phyloP scores from a whole-genome alignment of 2,888 invertebrate species.

The Caenorhabditis sp. region DNA sequence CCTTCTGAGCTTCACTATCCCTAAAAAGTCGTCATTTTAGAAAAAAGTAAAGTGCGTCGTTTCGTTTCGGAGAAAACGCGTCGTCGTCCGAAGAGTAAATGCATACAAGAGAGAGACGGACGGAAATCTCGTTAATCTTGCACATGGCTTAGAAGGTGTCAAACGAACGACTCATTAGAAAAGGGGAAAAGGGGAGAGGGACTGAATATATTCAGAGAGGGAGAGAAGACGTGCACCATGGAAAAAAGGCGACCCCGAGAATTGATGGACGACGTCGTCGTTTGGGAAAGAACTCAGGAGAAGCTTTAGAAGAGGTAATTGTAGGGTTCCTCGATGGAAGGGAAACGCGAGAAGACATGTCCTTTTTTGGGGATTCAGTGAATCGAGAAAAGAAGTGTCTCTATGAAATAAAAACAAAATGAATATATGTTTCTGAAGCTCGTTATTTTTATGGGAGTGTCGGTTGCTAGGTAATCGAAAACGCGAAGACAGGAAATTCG shows the following conservation, averaged over 20 bases:
- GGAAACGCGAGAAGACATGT: constrained; percentile 40
- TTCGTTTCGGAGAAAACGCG: constrained; percentile 20
- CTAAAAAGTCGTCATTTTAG: constrained; percentile 38
- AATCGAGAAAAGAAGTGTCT: constrained; percentile 10
- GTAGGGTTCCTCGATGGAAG: constrained; percentile 31
- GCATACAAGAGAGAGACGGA: constrained; percentile 10
- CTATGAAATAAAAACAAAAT: constrained; percentile 17
- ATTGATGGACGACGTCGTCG: constrained; percentile 45
- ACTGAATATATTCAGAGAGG: constrained; percentile 10
- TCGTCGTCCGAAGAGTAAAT: constrained; percentile 2
- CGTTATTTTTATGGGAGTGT: neutral
- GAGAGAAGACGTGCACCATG: constrained; percentile 30
- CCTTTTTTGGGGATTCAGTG: constrained; percentile 23
- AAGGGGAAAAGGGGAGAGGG: constrained; percentile 10
- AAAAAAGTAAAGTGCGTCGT: constrained; percentile 46
- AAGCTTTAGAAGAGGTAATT: constrained; percentile 33
- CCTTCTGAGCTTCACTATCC: constrained; percentile 8
- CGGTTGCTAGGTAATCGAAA: neutral
- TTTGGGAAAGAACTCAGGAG: constrained; percentile 12
- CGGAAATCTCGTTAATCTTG: constrained; percentile 57
- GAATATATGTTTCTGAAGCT: neutral
- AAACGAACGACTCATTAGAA: constrained; percentile 55
- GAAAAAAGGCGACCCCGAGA: constrained; percentile 17
- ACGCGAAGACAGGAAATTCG: neutral
- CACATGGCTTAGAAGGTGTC: constrained; percentile 57